Conservation (phyloP, 2,113 vertebrate species). For the Phylloscopus trochiloides region DNA sequence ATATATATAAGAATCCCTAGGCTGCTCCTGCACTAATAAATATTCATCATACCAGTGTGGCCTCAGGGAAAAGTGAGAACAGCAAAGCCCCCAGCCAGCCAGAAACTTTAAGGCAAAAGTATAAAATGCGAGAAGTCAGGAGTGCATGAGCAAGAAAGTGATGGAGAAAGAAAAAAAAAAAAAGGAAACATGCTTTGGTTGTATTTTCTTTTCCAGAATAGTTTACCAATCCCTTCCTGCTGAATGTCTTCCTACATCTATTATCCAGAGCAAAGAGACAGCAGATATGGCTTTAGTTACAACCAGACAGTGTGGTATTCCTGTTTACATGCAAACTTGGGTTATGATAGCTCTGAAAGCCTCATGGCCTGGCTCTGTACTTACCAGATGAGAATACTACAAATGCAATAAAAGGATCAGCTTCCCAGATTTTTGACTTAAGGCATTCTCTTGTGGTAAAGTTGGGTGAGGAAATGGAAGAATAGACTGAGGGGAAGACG, state of each 20-base stretch:
- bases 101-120: background rate
- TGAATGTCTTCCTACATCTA: background rate
- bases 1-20: background rate
- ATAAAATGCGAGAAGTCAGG: background rate
- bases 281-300: constrained; percentile 8
- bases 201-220: background rate
- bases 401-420: constrained; percentile 35
- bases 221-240: background rate
- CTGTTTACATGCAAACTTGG: constrained; percentile 2
- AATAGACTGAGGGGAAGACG: background rate
- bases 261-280: background rate
- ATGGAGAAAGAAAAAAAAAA: background rate
- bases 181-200: background rate
- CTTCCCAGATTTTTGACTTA: constrained; percentile 47
- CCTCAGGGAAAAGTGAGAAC: background rate
- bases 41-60: background rate
- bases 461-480: constrained; percentile 35
- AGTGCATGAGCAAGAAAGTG: background rate
- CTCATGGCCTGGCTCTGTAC: background rate
- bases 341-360: background rate
- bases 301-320: background rate
- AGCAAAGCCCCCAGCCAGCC: background rate
- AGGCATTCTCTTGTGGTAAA: constrained; percentile 43
- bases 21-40: background rate
- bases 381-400: constrained; percentile 9